Conservation (phyloP, 2,113 vertebrate species). For the Rynchops niger region DNA sequence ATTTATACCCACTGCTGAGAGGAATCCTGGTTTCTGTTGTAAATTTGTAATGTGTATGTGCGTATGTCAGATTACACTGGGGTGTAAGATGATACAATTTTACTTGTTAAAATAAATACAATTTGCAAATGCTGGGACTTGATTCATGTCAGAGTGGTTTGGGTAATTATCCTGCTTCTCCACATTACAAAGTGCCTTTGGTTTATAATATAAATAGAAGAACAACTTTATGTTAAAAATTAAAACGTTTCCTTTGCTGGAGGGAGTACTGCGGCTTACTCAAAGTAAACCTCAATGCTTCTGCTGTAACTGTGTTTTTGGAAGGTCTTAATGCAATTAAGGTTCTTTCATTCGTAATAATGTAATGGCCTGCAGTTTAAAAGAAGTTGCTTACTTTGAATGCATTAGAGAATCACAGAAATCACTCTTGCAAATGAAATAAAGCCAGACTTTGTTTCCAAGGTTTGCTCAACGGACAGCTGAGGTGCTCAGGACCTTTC, state of each 20-base stretch:
- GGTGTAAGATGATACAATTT: neutral
- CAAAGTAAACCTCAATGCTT: neutral
- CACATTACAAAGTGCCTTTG: neutral
- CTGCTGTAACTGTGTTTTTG: neutral
- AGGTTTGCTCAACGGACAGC: neutral
- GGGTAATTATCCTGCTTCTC: neutral
- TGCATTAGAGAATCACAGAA: neutral
- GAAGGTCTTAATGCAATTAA: conserved; percentile 22
- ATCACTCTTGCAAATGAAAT: neutral
- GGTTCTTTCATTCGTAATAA: neutral
- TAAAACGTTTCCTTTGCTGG: neutral
- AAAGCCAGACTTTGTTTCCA: neutral
- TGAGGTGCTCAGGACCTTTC: neutral
- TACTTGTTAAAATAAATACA: neutral
- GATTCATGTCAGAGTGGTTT: neutral
- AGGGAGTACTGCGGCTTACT: neutral
- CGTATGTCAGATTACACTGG: neutral
- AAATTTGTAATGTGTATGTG: neutral
- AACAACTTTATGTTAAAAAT: neutral
- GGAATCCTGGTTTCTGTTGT: neutral
- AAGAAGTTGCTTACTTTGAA: neutral
- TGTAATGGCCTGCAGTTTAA: neutral
- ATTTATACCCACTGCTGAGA: neutral
- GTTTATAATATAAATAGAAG: neutral
- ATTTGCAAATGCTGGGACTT: neutral